A percentile compares a stretch with the other conserved stretches of the same genome.
These are phyloP conservation scores for Dichetophora obliterata DNA, from an alignment of 2,888 invertebrate species.

Conservation along the genomic window DNA sequence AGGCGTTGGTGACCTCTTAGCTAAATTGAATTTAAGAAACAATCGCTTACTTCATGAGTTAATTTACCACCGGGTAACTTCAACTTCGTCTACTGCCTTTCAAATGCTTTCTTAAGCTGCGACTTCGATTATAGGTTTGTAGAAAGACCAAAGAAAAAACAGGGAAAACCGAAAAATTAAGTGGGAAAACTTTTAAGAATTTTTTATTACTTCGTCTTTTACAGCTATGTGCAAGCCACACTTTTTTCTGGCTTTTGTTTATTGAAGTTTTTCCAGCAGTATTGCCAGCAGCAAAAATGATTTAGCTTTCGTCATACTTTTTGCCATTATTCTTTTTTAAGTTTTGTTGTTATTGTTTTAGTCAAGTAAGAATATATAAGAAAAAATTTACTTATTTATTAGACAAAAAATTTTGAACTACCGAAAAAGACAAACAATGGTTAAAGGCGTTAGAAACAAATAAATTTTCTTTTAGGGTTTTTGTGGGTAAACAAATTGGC, in stretches of 20 bases:
- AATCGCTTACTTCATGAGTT: too few species aligned
- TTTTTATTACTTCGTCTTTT: slow-evolving; percentile 21
- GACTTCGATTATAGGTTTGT: slow-evolving; percentile 37
- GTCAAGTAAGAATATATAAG: background rate
- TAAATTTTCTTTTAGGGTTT: slow-evolving; percentile 11
- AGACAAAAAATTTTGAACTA: background rate
- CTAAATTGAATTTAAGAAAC: too few species aligned
- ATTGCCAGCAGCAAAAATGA: slow-evolving; percentile 32
- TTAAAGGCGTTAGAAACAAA: background rate
- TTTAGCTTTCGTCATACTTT: slow-evolving; percentile 11
- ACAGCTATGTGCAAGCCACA: background rate
- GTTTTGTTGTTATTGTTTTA: background rate
- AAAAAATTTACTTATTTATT: too few species aligned
- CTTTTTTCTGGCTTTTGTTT: slow-evolving; percentile 21
- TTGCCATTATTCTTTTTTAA: background rate
- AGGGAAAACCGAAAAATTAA: slow-evolving; percentile 10
- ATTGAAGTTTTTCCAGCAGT: slow-evolving; percentile 37
- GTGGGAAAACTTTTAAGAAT: slow-evolving; percentile 37
- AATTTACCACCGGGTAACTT: too few species aligned
- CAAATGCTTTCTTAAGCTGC: slow-evolving; percentile 18
- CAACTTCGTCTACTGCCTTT: background rate
- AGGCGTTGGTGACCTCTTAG: too few species aligned
- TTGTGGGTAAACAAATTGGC: background rate
- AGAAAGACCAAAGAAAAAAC: background rate
- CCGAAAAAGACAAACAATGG: background rate